Base-by-base conservation (phyloP, 2,113 vertebrate genomes). In the Lagopus muta region DNA sequence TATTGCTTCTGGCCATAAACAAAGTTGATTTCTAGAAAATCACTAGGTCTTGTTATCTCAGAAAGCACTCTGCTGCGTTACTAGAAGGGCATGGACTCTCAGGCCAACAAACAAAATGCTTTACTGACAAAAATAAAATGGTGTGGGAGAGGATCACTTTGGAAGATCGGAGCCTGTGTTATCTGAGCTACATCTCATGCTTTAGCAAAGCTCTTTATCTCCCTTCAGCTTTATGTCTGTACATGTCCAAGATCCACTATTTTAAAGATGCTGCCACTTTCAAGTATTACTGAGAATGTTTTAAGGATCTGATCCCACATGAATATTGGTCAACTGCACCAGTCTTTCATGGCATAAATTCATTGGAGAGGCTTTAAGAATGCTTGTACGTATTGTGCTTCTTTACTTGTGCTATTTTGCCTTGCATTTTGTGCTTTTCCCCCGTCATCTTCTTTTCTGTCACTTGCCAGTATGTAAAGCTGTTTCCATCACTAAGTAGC, bases 401-500 rank as follows among this genome's bases (percentile, higher is more conserved):
- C 10, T 58, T 82, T 80, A 62, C 81, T 77, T 3, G 60, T 67
- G 91, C 76, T 70, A 69, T 79, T 89, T 69, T 90, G 12, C 70
- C n/a, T 42, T 73, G 66, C 70, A 22, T 89, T 94, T 89, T 87
- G 47, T 86, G 48, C 54, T 21, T 93, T 94, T 88, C 1, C 28
- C 8, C 13, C 24, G 65, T 13, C 21, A 47, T 42, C 82, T 90
- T 65, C 70, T 92, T 55, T 87, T 58, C 77, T 89, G 60, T 85
- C 81, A 79, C 77, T 92, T 93, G 38, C 50, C 45, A 60, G 36
- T 8, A 8, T 82, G 71, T 61, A 72, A 92, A 90, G 71, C 89
- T 82, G 36, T 91, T 94, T 87, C 82, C 40, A 11, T 92, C 95
- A 82, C 66, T 89, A 82, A 74, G 67, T 21, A 66, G 32, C 11